Base-by-base conservation (phyloP, 2,888 invertebrate species). In the Oxyteleia sp. region DNA sequence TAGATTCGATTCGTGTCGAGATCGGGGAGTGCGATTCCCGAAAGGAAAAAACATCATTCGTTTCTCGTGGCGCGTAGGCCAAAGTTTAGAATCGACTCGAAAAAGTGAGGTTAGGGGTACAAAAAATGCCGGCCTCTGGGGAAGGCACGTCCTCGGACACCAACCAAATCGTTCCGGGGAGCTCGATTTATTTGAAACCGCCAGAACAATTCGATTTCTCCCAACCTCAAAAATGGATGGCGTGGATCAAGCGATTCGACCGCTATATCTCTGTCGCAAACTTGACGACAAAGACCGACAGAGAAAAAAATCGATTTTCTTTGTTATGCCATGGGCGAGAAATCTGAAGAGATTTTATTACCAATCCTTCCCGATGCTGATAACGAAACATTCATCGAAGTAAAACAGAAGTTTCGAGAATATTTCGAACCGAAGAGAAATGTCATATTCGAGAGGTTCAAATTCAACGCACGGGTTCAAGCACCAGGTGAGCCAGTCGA, bases 311-410 rank as follows among this genome's bases (percentile, higher is more conserved):
- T n/a, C n/a, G n/a, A n/a, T n/a, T n/a, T n/a, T n/a, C n/a, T n/a
- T n/a, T 76, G 84, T 38, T 88, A 87, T 51, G 53, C 82, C n/a
- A 86, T 87, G 85, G 87, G 87, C n/a, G 82, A 82, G 32, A 63
- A 84, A 69, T 57, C 85, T 0, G 85, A 87, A 51, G 86, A 86
- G 16, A 82, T 86, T 41, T 20, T 84, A 5, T 8, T 41, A 0
- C 75, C 69, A 29, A 43, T 85, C 0, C 15, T 82, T n/a, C 74
- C 71, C 0, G n/a, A 49, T 23, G 51, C 35, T 2, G 69, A 45
- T 2, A 26, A 66, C 4, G 23, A 13, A 13, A 51, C 59, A 15
- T 59, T 29, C 8, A 35, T 47, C 4, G 55, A 43, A 16, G 26
- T 18, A n/a, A 32, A 29, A 15, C 20, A 63, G 55, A 13, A 32